Percentiles rank a stretch among this genome's conserved stretches.
Conservation (phyloP, 37 sponge, comb jelly and placozoan genomes). For the Theonella swinhoei region DNA sequence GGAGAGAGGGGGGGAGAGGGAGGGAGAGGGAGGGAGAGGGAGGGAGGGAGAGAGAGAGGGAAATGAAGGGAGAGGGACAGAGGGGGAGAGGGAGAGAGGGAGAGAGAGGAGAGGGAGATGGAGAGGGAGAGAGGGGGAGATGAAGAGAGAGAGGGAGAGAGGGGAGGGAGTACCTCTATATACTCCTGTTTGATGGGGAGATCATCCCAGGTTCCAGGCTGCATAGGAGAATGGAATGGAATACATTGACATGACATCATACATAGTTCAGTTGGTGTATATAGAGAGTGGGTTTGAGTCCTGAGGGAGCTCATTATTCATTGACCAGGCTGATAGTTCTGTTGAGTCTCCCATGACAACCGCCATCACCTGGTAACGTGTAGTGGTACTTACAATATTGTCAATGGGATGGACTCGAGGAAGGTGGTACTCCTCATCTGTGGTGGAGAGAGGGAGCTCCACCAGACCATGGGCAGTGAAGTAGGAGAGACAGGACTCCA, state of each 20-base stretch:
- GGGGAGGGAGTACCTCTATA: constrained; percentile 4
- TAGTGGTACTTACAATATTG: constrained; percentile 25
- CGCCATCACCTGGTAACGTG: too few relatives aligned
- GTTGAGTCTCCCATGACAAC: too few relatives aligned
- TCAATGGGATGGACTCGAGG: constrained; percentile 27
- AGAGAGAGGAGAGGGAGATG: constrained; percentile 1
- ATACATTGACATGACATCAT: neutral
- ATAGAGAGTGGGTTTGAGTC: too few relatives aligned
- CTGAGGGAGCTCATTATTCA: too few relatives aligned
- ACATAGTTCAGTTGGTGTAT: neutral
- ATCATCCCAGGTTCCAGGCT: constrained; percentile 39
- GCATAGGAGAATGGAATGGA: neutral
- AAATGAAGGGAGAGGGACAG: neutral
- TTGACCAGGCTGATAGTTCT: too few relatives aligned
- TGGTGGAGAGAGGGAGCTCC: constrained; percentile 9
- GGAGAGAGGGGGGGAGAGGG: neutral
- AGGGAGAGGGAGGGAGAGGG: too few relatives aligned
- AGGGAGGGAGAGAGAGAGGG: constrained; percentile 1
- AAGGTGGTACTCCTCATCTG: constrained; percentile 2
- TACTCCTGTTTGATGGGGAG: constrained; percentile 28
- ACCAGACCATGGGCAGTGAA: constrained; percentile 47
- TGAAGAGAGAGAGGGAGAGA: neutral
- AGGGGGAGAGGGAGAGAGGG: too few relatives aligned
- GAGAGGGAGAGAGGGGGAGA: too few relatives aligned
- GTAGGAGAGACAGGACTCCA: constrained; percentile 34